phyloP scores from a whole-genome alignment of 1,140 invertebrate species.

The Zophobas morio region DNA sequence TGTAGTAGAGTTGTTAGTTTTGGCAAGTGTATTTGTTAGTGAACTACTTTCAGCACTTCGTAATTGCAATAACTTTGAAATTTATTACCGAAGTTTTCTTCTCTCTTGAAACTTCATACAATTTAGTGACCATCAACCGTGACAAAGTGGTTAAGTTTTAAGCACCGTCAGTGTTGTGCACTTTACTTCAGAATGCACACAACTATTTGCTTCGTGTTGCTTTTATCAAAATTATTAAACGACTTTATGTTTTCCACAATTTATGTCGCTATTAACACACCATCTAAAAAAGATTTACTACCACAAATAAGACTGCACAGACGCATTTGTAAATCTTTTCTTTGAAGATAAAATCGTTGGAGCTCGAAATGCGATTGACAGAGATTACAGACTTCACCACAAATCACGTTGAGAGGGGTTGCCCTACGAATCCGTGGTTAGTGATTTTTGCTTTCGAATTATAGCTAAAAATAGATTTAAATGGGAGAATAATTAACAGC shows the following conservation, averaged over 20 bases:
- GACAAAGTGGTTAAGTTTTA: not conserved
- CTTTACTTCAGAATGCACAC: not conserved
- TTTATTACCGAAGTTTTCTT: not conserved
- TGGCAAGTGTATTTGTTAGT: conserved; percentile 26
- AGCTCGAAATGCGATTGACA: too few species aligned
- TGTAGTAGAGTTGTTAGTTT: not conserved
- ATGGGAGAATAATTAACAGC: conserved; percentile 8
- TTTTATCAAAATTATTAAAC: too few species aligned
- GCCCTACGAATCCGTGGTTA: too few species aligned
- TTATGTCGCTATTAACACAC: not conserved
- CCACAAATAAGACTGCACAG: not conserved
- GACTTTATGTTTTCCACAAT: not conserved
- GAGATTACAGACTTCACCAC: too few species aligned
- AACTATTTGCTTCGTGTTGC: not conserved
- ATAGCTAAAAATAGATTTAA: conserved; percentile 1
- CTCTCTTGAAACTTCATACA: conserved; percentile 2
- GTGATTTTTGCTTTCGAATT: too few species aligned
- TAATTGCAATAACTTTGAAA: not conserved
- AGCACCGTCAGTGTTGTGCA: not conserved
- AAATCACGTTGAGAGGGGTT: too few species aligned
- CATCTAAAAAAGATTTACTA: not conserved
- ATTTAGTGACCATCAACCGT: conserved; percentile 4
- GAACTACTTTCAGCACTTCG: not conserved
- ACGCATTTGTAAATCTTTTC: not conserved
- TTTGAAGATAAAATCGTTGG: too few species aligned